Conservation (phyloP, 2,888 invertebrate genomes). For the Agrochola lychnidis region DNA sequence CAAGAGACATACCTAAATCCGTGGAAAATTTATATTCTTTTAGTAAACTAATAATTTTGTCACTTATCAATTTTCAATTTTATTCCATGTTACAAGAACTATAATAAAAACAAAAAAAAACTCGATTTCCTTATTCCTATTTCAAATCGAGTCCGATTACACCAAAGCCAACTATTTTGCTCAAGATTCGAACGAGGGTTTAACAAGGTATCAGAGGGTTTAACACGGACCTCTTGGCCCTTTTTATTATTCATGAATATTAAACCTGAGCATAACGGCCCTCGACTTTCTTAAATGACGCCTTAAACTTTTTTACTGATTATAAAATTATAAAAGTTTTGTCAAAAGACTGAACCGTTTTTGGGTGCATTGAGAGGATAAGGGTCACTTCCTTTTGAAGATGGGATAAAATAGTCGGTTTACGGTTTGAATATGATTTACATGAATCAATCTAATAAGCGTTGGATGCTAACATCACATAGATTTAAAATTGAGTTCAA, state of each 20-base stretch:
- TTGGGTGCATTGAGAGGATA: constrained; percentile 30
- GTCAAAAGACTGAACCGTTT: constrained; percentile 65
- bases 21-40: background rate
- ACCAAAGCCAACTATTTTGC: constrained; percentile 25
- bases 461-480: background rate
- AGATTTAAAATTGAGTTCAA: background rate
- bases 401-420: background rate
- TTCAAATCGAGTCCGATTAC: constrained; percentile 13
- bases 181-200: constrained; percentile 39
- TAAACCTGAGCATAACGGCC: constrained; percentile 64
- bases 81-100: too few relatives aligned
- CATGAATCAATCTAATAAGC: background rate
- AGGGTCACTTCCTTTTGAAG: constrained; percentile 19
- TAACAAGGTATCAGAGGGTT: constrained; percentile 47
- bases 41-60: background rate
- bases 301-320: constrained; percentile 71
- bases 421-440: background rate
- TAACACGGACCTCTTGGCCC: constrained; percentile 67
- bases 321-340: constrained; percentile 64
- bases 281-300: constrained; percentile 65
- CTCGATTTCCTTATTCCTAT: background rate
- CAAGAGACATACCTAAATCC: background rate
- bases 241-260: constrained; percentile 77
- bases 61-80: too few relatives aligned
- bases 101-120: background rate